phyloP scores from a whole-genome alignment of 2,113 vertebrate species.

The Rhombomys opimus region DNA sequence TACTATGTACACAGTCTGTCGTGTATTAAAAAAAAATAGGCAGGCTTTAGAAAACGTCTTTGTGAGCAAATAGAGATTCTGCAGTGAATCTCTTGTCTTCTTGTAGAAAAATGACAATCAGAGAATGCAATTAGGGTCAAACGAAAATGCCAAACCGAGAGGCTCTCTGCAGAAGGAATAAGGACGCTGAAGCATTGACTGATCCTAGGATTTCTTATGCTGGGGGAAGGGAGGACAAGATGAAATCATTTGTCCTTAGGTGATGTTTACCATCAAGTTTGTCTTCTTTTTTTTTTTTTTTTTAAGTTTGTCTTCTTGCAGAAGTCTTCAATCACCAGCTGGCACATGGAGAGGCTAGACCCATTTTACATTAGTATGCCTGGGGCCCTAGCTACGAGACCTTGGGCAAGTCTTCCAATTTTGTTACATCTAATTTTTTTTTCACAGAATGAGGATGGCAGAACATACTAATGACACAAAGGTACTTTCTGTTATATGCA shows the following conservation, averaged over 20 bases:
- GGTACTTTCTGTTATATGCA: background rate
- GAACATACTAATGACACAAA: background rate
- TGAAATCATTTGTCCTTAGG: conserved; percentile 56
- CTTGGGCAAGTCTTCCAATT: background rate
- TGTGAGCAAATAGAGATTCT: background rate
- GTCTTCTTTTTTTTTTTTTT: too few species aligned
- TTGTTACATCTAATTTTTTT: conserved; percentile 30
- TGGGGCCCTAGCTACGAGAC: background rate
- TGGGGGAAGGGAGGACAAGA: background rate
- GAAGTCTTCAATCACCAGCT: conserved; percentile 14
- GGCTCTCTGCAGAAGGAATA: background rate
- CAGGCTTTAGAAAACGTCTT: background rate
- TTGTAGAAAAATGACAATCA: conserved; percentile 1
- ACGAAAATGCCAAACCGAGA: background rate
- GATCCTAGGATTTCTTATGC: background rate
- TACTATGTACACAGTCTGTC: background rate
- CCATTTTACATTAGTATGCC: background rate
- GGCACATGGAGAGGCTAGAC: background rate
- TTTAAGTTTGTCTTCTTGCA: conserved; percentile 47
- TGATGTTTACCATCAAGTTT: conserved; percentile 37
- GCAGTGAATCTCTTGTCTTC: background rate
- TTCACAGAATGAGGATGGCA: background rate
- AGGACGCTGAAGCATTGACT: background rate
- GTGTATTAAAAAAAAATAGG: background rate
- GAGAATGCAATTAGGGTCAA: background rate